phyloP scores from a whole-genome alignment of 2,888 invertebrate genomes.

The Drosophila putrida region DNA sequence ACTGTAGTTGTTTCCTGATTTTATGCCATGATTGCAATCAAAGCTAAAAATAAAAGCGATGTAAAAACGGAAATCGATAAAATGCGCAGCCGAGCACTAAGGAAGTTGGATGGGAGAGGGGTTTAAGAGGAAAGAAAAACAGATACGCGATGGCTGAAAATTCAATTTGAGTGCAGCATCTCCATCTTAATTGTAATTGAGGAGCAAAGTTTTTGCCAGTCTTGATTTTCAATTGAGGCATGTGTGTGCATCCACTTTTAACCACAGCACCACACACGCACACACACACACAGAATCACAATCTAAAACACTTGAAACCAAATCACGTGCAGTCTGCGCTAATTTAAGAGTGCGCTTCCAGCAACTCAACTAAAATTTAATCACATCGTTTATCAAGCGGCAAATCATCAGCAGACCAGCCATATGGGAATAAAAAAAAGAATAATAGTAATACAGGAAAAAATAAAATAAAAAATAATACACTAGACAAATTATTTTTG shows the following conservation, averaged over 20 bases:
- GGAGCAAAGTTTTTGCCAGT: slow-evolving; percentile 72
- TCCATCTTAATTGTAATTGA: slow-evolving; percentile 82
- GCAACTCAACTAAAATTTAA: slow-evolving; percentile 24
- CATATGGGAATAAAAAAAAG: slow-evolving; percentile 40
- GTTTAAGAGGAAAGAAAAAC: slow-evolving; percentile 10
- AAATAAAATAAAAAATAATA: slow-evolving; percentile 9
- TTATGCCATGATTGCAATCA: slow-evolving; percentile 80
- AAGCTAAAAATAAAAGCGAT: slow-evolving; percentile 68
- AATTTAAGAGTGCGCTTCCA: slow-evolving; percentile 62
- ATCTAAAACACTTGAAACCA: slow-evolving; percentile 33
- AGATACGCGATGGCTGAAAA: slow-evolving; percentile 64
- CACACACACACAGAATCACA: neutral
- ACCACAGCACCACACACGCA: slow-evolving; percentile 7
- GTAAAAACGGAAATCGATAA: slow-evolving; percentile 64
- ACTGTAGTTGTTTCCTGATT: slow-evolving; percentile 72
- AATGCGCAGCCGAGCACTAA: slow-evolving; percentile 29
- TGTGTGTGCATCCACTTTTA: slow-evolving; percentile 34
- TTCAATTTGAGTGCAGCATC: slow-evolving; percentile 80
- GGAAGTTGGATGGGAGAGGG: neutral
- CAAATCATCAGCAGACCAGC: slow-evolving; percentile 10
- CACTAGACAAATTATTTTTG: slow-evolving; percentile 4
- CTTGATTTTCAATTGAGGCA: slow-evolving; percentile 77
- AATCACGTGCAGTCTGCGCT: slow-evolving; percentile 67
- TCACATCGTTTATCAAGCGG: slow-evolving; percentile 30
- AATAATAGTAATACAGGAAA: slow-evolving; percentile 31